Evolutionary conservation across 2,888 invertebrate species (phyloP).

Genomic region (Aelia acuminata): DNA sequence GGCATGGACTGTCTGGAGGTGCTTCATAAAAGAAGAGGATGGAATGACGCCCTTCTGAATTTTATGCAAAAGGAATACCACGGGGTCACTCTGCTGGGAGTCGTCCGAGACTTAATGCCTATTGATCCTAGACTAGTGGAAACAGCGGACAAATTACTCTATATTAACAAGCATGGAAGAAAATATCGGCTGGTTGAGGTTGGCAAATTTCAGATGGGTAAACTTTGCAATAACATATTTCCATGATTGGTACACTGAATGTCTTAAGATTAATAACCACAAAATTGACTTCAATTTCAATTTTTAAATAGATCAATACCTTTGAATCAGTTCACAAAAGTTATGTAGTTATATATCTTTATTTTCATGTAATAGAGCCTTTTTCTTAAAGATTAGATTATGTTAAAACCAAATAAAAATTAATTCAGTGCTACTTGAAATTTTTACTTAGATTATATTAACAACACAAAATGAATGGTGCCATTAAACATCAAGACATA

Average conservation of each 20-base stretch:
- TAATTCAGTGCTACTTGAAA: too few relatives aligned
- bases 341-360: too few relatives aligned
- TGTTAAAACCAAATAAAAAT: too few relatives aligned
- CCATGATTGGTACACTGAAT: background rate
- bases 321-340: too few relatives aligned
- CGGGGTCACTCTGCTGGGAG: background rate
- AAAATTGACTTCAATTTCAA: background rate
- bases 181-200: background rate
- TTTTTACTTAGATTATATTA: too few relatives aligned
- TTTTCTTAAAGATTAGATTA: too few relatives aligned
- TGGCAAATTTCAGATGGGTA: background rate
- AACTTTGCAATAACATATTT: background rate
- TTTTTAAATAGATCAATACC: too few relatives aligned
- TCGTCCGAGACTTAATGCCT: background rate
- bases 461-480: too few relatives aligned
- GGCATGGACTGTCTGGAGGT: background rate
- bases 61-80: background rate
- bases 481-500: too few relatives aligned
- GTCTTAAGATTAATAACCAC: background rate
- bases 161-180: background rate
- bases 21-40: background rate
- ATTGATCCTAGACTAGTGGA: background rate
- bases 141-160: background rate
- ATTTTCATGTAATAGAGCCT: too few relatives aligned
- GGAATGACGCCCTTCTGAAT: background rate